These are phyloP conservation scores for Belgica antarctica DNA, from an alignment of 2,888 invertebrate species.

Conservation along the genomic window DNA sequence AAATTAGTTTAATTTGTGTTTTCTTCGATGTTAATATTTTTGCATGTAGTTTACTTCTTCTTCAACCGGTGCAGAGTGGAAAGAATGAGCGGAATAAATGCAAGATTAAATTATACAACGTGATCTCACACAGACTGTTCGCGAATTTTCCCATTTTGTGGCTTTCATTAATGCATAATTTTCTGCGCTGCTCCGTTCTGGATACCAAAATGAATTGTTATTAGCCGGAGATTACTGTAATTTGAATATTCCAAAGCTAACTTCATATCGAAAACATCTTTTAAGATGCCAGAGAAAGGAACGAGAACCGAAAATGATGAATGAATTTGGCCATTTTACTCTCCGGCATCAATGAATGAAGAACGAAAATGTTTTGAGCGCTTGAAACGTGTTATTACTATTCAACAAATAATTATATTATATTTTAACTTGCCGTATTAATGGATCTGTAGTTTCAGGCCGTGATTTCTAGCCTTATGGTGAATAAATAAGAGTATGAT, in stretches of 20 bases:
- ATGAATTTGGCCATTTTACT: conserved; percentile 41
- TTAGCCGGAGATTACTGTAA: conserved; percentile 25
- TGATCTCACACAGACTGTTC: conserved; percentile 22
- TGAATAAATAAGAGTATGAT: conserved; percentile 23
- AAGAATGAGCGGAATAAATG: background rate
- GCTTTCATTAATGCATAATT: conserved; percentile 18
- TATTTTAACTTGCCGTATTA: conserved; percentile 4
- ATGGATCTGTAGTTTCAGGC: conserved; percentile 19
- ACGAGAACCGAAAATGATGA: conserved; percentile 29
- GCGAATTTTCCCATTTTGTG: conserved; percentile 29
- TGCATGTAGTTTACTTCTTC: conserved; percentile 29
- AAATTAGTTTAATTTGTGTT: conserved; percentile 35
- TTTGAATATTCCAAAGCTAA: conserved; percentile 22
- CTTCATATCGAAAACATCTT: background rate
- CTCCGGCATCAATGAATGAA: too few species aligned
- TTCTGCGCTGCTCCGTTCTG: conserved; percentile 1
- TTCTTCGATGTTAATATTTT: conserved; percentile 42
- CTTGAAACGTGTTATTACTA: conserved; percentile 23
- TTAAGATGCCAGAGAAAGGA: background rate
- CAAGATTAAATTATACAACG: conserved; percentile 42
- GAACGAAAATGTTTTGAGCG: background rate
- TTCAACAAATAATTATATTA: conserved; percentile 33
- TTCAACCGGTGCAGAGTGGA: too few species aligned
- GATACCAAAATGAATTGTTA: conserved; percentile 10
- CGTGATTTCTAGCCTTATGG: conserved; percentile 23